Percentiles rank a stretch among this genome's conserved stretches.
These are phyloP conservation scores for Flabesymbios commensalis DNA, from an alignment of 2,888 invertebrate genomes.

Conservation along the genomic window DNA sequence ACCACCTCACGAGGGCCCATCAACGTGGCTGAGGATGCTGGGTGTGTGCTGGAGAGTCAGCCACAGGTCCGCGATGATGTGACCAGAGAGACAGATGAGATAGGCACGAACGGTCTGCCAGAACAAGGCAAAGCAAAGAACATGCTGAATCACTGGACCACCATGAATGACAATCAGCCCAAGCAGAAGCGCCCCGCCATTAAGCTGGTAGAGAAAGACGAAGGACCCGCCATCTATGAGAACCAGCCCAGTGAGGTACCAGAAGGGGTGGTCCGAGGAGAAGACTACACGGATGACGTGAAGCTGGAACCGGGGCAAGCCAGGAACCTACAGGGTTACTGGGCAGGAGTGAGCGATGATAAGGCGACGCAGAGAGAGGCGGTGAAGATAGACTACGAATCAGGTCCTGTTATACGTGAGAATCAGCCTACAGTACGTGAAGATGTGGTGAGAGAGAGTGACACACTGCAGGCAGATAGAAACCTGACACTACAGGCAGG, in stretches of 20 bases:
- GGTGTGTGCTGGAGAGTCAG: slow-evolving; percentile 16
- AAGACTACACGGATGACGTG: slow-evolving; percentile 10
- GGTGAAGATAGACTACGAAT: too few relatives aligned
- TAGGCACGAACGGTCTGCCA: background rate
- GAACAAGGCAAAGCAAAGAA: slow-evolving; percentile 1
- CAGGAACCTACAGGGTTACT: slow-evolving; percentile 12
- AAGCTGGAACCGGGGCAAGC: slow-evolving; percentile 9
- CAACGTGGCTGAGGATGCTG: slow-evolving; percentile 17
- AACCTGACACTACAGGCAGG: too few relatives aligned
- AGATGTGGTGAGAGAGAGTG: slow-evolving; percentile 16
- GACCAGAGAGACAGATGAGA: slow-evolving; percentile 3
- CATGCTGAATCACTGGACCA: background rate
- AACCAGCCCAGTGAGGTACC: slow-evolving; percentile 5
- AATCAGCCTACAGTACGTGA: slow-evolving; percentile 15
- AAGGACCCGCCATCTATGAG: slow-evolving; percentile 6
- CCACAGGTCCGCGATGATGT: slow-evolving; percentile 14
- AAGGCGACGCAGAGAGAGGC: too few relatives aligned
- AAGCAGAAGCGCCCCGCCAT: background rate
- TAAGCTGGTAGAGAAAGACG: slow-evolving; percentile 14
- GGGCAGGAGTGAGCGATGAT: too few relatives aligned
- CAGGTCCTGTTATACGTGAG: too few relatives aligned
- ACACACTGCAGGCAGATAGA: too few relatives aligned
- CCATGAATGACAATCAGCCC: background rate
- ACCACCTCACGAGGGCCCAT: too few relatives aligned
- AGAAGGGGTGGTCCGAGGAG: slow-evolving; percentile 14